Base-by-base conservation (phyloP, 2,888 invertebrate species). In the Diogma glabrata region DNA sequence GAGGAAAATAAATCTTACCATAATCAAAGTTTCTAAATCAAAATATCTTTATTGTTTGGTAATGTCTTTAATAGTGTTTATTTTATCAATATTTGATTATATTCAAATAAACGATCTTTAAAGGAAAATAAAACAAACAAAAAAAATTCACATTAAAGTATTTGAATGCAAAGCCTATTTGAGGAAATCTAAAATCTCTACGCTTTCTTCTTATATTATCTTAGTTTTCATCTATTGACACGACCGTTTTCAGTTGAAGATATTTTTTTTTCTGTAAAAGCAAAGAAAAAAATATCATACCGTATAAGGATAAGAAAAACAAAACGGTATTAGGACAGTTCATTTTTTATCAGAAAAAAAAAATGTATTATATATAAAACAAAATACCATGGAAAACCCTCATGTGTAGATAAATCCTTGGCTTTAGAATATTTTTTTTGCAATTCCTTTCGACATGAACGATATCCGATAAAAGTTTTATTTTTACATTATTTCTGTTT, bases 231-330 rank as follows among this genome's bases (percentile, higher is more conserved):
- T 43, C 43, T 43, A 43, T 43, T 43, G 43, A 43, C 43, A 43
- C 43, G 43, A 43, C 43, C 43, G 43, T 43, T 43, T 43, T 43
- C 43, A 43, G n/a, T n/a, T n/a, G n/a, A n/a, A n/a, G n/a, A n/a
- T n/a, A n/a, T 43, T 43, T 40, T 40, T 43, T 40, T 40, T 19
- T 40, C 8, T 10, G 20, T 19, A 40, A 10, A 43, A 22, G 14
- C 20, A 43, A 12, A 43, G 5, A 43, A 43, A 43, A 20, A 43
- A 19, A 12, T 3, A 17, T 12, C 20, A 43, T 8, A 23, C 43
- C 43, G 20, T 14, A 6, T n/a, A n/a, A 43, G 43, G 43, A 43
- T 43, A 43, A 43, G 43, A 14, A 22, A 43, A 43, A 43, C 43
- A 43, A 23, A 43, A 43, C 43, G 43, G 43, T 43, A 43, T 43